Percentiles rank a stretch among this genome's conserved stretches.
Conservation (phyloP, 2,113 vertebrate species). For the Gambusia holbrooki region DNA sequence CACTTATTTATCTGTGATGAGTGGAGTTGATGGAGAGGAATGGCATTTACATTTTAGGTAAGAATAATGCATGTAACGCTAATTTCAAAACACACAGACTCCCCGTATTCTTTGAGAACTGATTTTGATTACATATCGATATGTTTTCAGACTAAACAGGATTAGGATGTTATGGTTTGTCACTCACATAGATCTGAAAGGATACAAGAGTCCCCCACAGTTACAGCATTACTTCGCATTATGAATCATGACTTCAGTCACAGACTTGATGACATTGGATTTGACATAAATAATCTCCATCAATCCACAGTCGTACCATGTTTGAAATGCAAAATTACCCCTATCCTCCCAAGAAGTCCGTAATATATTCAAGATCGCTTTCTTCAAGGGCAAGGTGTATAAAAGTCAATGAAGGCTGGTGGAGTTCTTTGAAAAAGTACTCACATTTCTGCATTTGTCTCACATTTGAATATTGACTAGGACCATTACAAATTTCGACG, state of each 20-base stretch:
- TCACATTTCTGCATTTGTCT: neutral
- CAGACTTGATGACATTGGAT: too few species aligned
- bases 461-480: neutral
- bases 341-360: neutral
- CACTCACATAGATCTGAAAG: too few species aligned
- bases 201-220: too few species aligned
- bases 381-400: neutral
- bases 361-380: neutral
- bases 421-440: neutral
- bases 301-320: too few species aligned
- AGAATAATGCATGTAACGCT: constrained; percentile 15
- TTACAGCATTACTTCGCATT: too few species aligned
- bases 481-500: too few species aligned
- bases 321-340: neutral
- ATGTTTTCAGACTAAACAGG: too few species aligned
- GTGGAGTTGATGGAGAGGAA: constrained; percentile 61
- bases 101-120: too few species aligned
- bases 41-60: constrained; percentile 59
- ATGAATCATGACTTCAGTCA: too few species aligned
- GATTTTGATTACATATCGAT: too few species aligned
- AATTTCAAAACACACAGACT: neutral
- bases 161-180: too few species aligned
- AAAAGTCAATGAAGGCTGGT: neutral
- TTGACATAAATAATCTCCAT: too few species aligned
- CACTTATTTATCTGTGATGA: constrained; percentile 49